Percentiles rank a stretch among this genome's conserved stretches.
These are phyloP conservation scores for Drosophila trichaetosa DNA, from an alignment of 2,888 invertebrate species.

Conservation along the genomic window DNA sequence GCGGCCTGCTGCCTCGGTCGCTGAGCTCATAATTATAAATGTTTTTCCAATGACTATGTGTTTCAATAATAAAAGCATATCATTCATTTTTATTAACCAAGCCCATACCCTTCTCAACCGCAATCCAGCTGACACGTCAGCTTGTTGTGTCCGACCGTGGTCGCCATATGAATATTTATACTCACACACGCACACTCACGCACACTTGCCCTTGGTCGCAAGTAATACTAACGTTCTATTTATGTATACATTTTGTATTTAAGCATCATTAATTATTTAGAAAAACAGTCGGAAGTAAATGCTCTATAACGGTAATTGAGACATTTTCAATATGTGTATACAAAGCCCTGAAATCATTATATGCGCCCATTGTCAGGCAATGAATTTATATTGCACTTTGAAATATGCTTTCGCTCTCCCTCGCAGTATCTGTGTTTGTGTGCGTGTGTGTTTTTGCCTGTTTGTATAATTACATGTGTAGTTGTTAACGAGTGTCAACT, in stretches of 20 bases:
- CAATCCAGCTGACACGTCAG: conserved; percentile 55
- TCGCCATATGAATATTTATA: conserved; percentile 51
- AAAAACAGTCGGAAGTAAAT: conserved; percentile 77
- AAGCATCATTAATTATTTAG: conserved; percentile 82
- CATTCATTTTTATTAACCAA: conserved; percentile 78
- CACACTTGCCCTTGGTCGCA: conserved; percentile 10
- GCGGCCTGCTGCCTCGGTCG: conserved; percentile 8
- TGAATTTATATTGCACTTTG: conserved; percentile 58
- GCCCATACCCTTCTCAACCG: conserved; percentile 9
- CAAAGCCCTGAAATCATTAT: conserved; percentile 56
- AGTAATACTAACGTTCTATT: conserved; percentile 26
- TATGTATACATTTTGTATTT: conserved; percentile 53
- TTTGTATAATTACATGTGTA: conserved; percentile 39
- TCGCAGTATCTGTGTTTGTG: background rate
- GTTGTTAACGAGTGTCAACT: conserved; percentile 58
- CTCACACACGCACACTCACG: conserved; percentile 6
- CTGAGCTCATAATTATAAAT: conserved; percentile 75
- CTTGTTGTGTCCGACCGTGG: conserved; percentile 27
- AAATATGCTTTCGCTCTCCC: conserved; percentile 28
- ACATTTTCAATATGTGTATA: conserved; percentile 78
- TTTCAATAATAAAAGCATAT: conserved; percentile 79
- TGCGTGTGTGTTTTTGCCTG: conserved; percentile 7
- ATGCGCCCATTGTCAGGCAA: conserved; percentile 44
- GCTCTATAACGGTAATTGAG: conserved; percentile 77
- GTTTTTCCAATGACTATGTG: conserved; percentile 78